Conservation (phyloP, 2,797 vertebrate genomes). For the Thaleichthys pacificus region DNA sequence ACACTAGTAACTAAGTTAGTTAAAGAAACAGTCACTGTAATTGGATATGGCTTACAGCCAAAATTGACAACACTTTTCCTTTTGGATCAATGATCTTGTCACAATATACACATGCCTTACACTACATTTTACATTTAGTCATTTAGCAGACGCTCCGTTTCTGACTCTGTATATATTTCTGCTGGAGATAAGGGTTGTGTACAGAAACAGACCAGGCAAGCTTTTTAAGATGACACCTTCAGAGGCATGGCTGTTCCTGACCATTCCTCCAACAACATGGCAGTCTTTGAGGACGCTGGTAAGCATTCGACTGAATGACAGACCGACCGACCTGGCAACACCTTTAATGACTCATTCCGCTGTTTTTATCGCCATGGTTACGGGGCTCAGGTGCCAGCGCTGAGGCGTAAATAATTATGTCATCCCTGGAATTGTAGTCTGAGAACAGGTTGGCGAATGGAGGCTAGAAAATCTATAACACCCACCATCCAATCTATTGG, state of each 20-base stretch:
- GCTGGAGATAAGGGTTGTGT: not conserved
- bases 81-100: no score
- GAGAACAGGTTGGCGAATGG: not conserved
- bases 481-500: slow-evolving; percentile 1
- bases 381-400: slow-evolving; percentile 37
- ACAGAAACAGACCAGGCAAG: not conserved
- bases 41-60: no score
- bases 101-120: no score
- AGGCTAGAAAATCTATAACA: not conserved
- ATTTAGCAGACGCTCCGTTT: no score
- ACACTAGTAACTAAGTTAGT: no score
- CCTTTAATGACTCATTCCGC: slow-evolving; percentile 18
- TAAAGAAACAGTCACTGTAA: no score
- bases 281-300: not conserved
- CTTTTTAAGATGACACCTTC: not conserved
- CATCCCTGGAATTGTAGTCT: slow-evolving; percentile 10
- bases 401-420: slow-evolving; percentile 28
- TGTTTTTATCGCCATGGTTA: slow-evolving; percentile 35
- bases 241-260: no score
- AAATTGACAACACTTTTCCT: no score
- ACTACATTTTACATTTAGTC: no score
- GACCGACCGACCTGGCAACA: slow-evolving; percentile 8
- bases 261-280: not conserved
- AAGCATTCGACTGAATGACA: no score
- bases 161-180: not conserved